Conservation (phyloP, 2,888 invertebrate species). For the Phorcus lineatus region DNA sequence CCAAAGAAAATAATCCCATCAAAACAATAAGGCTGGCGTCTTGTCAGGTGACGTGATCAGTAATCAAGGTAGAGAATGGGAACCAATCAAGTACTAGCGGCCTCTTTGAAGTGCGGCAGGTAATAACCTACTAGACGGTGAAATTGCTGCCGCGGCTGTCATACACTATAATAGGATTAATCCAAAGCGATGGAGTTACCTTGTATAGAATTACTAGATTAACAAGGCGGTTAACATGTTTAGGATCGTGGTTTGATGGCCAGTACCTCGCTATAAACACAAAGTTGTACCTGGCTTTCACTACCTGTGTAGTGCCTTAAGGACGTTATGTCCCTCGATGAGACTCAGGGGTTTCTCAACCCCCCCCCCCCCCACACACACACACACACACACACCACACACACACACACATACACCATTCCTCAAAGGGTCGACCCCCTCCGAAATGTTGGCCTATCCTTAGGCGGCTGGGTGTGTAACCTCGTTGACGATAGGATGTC, state of each 20-base stretch:
- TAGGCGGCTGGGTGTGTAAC: no score
- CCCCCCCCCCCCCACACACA: no score
- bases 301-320: background rate
- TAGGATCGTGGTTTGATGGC: background rate
- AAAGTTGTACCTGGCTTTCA: background rate
- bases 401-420: no score
- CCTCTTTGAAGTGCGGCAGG: conserved; percentile 11
- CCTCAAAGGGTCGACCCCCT: no score
- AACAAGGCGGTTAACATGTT: conserved; percentile 10
- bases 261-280: background rate
- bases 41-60: conserved; percentile 19
- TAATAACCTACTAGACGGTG: conserved; percentile 3
- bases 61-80: conserved; percentile 19
- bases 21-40: conserved; percentile 1
- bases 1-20: conserved; percentile 19
- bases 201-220: conserved; percentile 18
- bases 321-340: no score
- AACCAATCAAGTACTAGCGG: conserved; percentile 10
- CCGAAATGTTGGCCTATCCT: no score
- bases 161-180: background rate
- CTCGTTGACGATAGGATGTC: no score
- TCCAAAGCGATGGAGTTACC: background rate
- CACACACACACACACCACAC: no score
- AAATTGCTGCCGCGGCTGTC: conserved; percentile 9
- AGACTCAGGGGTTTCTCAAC: background rate